Evolutionary conservation across 2,797 vertebrate species (phyloP).

Genomic region (Rhinella marina): DNA sequence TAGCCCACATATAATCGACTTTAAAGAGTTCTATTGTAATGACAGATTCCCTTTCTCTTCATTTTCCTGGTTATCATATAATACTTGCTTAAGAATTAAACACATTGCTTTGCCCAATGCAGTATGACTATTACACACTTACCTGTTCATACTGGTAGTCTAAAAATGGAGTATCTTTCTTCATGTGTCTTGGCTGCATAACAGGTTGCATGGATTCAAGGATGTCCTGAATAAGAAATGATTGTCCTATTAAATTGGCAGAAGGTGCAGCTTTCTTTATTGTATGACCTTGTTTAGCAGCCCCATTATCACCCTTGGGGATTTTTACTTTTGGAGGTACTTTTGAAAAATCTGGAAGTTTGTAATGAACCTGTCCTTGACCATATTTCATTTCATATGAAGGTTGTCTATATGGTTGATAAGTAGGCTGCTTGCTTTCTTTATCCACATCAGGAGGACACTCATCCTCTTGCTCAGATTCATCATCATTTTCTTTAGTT

Average conservation of each 20-base stretch:
- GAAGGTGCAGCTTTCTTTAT: constrained; percentile 72
- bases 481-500: not conserved
- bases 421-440: constrained; percentile 46
- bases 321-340: constrained; percentile 78
- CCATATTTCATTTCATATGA: constrained; percentile 75
- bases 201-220: constrained; percentile 70
- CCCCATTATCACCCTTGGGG: constrained; percentile 70
- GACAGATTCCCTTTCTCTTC: not conserved
- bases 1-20: too few relatives aligned
- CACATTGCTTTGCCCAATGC: not conserved
- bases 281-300: constrained; percentile 63
- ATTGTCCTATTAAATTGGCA: constrained; percentile 69
- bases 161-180: not conserved
- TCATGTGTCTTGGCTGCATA: constrained; percentile 61
- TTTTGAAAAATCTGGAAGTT: constrained; percentile 78
- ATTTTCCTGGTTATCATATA: not conserved
- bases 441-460: constrained; percentile 52
- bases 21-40: too few relatives aligned
- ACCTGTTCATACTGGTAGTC: constrained; percentile 68
- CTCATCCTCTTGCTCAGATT: constrained; percentile 18
- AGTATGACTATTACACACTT: constrained; percentile 31
- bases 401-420: constrained; percentile 67
- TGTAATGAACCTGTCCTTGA: constrained; percentile 78
- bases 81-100: not conserved
- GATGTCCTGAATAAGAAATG: constrained; percentile 68